These are phyloP conservation scores for Todiramphus saurophagus DNA, from an alignment of 2,113 vertebrate species.

Conservation along the genomic window DNA sequence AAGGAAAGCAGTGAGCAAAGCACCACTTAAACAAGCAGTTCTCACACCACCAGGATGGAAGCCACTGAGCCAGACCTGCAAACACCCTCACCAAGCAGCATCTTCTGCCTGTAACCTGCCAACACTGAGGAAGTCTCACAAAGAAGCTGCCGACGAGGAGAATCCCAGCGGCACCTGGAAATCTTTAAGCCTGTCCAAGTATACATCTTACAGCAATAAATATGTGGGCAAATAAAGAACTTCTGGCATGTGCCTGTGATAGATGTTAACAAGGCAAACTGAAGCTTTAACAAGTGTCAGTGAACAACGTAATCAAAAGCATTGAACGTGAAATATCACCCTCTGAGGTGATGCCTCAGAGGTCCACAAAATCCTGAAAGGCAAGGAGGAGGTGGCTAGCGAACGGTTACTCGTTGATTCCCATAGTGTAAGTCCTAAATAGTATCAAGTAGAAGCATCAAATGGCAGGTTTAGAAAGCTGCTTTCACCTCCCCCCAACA, in stretches of 20 bases:
- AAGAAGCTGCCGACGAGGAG: not conserved
- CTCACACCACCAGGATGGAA: not conserved
- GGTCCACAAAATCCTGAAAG: not conserved
- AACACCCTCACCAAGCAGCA: not conserved
- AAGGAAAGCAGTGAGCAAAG: not conserved
- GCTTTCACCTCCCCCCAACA: not conserved
- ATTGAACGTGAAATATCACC: not conserved
- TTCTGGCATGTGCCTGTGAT: not conserved
- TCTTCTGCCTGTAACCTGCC: not conserved
- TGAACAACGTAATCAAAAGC: not conserved
- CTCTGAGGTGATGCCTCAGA: not conserved
- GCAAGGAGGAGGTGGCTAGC: not conserved
- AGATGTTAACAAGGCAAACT: constrained; percentile 7
- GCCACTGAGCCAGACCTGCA: not conserved
- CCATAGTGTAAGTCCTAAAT: not conserved
- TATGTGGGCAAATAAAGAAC: constrained; percentile 28
- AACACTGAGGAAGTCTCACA: not conserved
- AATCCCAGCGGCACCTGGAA: constrained; percentile 26
- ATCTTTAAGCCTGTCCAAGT: constrained; percentile 24
- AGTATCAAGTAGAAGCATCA: not conserved
- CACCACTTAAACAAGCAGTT: not conserved
- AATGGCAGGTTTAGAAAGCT: not conserved
- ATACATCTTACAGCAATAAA: constrained; percentile 17
- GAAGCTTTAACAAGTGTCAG: not conserved
- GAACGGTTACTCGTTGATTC: not conserved